Percentiles rank a stretch among this genome's conserved stretches.
These are phyloP conservation scores for Sphaerophoria taeniata DNA, from an alignment of 2,888 invertebrate genomes.

Conservation along the genomic window DNA sequence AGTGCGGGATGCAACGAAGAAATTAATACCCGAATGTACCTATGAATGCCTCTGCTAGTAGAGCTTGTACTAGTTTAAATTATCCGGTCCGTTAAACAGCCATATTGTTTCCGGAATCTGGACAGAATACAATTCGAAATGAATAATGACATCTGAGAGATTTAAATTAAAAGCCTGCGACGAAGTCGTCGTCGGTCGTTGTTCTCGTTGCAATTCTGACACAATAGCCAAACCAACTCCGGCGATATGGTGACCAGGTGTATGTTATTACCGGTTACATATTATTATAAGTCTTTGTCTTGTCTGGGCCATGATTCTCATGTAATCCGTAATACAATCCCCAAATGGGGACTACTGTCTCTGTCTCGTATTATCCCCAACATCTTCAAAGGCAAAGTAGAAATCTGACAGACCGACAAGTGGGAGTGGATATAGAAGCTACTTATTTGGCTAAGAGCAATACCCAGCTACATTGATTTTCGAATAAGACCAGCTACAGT, in stretches of 20 bases:
- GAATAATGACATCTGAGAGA: slow-evolving; percentile 56
- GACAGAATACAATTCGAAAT: slow-evolving; percentile 22
- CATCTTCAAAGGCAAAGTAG: neutral
- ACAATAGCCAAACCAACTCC: too few relatives aligned
- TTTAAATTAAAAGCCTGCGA: slow-evolving; percentile 62
- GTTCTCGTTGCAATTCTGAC: neutral
- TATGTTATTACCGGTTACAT: neutral
- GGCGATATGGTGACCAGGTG: slow-evolving; percentile 42
- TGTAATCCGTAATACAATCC: slow-evolving; percentile 53
- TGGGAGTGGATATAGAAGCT: neutral
- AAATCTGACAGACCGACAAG: neutral
- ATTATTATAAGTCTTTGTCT: slow-evolving; percentile 8
- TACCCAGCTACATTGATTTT: slow-evolving; percentile 34
- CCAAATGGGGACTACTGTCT: slow-evolving; percentile 49
- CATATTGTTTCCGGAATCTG: slow-evolving; percentile 14
- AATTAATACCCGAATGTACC: slow-evolving; percentile 11
- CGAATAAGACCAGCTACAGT: slow-evolving; percentile 27
- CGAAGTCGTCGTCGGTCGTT: neutral
- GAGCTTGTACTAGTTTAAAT: slow-evolving; percentile 43
- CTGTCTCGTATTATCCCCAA: neutral
- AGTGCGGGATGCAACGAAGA: slow-evolving; percentile 28
- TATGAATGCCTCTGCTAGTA: too few relatives aligned
- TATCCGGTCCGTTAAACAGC: slow-evolving; percentile 42
- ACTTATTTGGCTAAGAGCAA: neutral
- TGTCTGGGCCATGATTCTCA: slow-evolving; percentile 54